Evolutionary conservation across 1,140 invertebrate species (phyloP).

Genomic region (Papilio polytes): DNA sequence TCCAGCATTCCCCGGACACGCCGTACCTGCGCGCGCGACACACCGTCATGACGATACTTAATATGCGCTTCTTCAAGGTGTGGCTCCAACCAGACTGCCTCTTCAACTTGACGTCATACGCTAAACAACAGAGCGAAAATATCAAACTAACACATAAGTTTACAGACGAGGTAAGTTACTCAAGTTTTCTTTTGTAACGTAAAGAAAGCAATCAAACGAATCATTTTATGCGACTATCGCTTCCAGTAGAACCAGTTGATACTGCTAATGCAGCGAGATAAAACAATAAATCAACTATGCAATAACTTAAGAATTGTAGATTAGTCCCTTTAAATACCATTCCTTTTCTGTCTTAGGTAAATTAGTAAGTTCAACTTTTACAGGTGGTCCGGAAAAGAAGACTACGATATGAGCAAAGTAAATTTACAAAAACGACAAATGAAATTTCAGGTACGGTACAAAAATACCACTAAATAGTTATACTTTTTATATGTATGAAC

Average conservation of each 20-base stretch:
- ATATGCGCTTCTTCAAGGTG: conserved; percentile 67
- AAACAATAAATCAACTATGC: no score
- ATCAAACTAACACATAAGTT: conserved; percentile 65
- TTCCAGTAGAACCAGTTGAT: no score
- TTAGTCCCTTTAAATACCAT: no score
- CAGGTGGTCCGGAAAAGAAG: conserved; percentile 63
- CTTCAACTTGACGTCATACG: conserved; percentile 63
- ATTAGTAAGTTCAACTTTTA: conserved; percentile 9
- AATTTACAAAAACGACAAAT: conserved; percentile 35
- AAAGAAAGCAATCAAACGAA: no score
- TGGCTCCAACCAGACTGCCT: conserved; percentile 70
- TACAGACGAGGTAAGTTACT: conserved; percentile 59
- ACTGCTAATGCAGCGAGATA: no score
- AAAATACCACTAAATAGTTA: not conserved
- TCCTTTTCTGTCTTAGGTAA: no score
- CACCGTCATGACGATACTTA: conserved; percentile 64
- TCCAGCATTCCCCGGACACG: conserved; percentile 61
- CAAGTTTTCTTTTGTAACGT: no score
- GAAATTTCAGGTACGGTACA: conserved; percentile 80
- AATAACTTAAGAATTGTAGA: no score
- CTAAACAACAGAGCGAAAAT: conserved; percentile 61
- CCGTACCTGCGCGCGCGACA: conserved; percentile 65
- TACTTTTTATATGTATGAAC: not conserved
- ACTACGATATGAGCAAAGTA: conserved; percentile 55
- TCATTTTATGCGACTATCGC: no score